phyloP scores from a whole-genome alignment of 2,888 invertebrate species.

The Andricus curvator region DNA sequence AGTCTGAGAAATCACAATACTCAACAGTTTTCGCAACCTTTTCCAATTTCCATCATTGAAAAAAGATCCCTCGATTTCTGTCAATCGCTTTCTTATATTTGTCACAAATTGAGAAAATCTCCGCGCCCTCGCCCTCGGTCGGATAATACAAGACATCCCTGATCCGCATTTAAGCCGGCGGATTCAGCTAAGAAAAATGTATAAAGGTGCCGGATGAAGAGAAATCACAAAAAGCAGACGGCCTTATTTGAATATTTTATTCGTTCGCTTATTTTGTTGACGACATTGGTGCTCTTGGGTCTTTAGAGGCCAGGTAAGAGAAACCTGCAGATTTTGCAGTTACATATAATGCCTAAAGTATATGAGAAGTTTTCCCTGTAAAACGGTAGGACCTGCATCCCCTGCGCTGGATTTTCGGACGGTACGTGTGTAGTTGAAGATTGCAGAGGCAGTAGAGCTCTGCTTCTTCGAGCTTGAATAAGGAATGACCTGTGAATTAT shows the following conservation, averaged over 20 bases:
- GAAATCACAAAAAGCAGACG: conserved; percentile 37
- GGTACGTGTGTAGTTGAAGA: conserved; percentile 31
- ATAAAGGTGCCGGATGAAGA: too few relatives aligned
- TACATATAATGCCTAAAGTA: neutral
- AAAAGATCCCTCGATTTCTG: neutral
- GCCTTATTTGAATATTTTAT: conserved; percentile 68
- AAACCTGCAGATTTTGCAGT: neutral
- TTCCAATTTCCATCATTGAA: conserved; percentile 42
- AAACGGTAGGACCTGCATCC: neutral
- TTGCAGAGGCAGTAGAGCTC: conserved; percentile 24
- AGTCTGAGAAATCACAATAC: conserved; percentile 33
- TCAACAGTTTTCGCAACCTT: conserved; percentile 46
- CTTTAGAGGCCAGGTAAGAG: conserved; percentile 39
- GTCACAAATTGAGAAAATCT: conserved; percentile 47
- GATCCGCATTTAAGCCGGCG: too few relatives aligned
- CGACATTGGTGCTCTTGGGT: conserved; percentile 63
- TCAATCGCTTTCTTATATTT: too few relatives aligned
- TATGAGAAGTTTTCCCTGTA: neutral
- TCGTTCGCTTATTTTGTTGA: conserved; percentile 60
- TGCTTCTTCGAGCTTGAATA: conserved; percentile 54
- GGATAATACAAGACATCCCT: too few relatives aligned
- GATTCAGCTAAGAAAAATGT: too few relatives aligned
- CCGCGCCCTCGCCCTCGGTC: conserved; percentile 43
- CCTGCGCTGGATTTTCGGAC: neutral
- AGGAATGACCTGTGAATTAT: conserved; percentile 58